Evolutionary conservation across 2,888 invertebrate species (phyloP).

Genomic region (Allolobophora icterica): DNA sequence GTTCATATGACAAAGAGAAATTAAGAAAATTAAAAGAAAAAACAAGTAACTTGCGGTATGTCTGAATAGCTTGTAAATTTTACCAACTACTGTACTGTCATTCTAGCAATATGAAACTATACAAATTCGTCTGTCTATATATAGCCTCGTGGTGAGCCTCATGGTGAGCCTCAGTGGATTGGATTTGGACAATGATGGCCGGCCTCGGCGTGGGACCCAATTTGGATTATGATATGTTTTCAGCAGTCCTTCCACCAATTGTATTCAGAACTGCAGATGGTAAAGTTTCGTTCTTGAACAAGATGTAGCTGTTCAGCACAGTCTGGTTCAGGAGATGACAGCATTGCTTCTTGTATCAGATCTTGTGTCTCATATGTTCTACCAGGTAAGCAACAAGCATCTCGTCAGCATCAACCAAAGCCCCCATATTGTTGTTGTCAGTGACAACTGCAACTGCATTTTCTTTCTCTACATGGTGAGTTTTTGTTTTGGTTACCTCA

Average conservation of each 20-base stretch:
- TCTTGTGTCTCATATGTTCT: not conserved
- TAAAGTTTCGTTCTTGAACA: not conserved
- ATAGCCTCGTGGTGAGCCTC: not conserved
- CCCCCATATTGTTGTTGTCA: not conserved
- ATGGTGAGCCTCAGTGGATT: no score
- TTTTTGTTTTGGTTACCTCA: not conserved
- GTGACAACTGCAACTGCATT: not conserved
- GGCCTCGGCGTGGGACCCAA: no score
- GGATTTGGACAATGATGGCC: no score
- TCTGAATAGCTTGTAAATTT: no score
- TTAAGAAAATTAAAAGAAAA: no score
- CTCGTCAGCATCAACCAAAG: not conserved
- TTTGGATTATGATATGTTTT: not conserved
- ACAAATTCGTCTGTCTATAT: not conserved
- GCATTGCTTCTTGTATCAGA: not conserved
- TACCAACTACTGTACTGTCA: no score
- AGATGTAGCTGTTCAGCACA: not conserved
- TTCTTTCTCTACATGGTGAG: not conserved
- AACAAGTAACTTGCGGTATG: no score
- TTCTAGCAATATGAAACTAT: no score
- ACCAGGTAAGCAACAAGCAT: no score
- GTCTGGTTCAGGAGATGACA: not conserved
- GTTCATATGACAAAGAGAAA: no score
- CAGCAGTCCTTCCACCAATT: not conserved
- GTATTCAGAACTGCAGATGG: not conserved